phyloP scores from a whole-genome alignment of 2,113 vertebrate genomes.

The Laticauda colubrina region DNA sequence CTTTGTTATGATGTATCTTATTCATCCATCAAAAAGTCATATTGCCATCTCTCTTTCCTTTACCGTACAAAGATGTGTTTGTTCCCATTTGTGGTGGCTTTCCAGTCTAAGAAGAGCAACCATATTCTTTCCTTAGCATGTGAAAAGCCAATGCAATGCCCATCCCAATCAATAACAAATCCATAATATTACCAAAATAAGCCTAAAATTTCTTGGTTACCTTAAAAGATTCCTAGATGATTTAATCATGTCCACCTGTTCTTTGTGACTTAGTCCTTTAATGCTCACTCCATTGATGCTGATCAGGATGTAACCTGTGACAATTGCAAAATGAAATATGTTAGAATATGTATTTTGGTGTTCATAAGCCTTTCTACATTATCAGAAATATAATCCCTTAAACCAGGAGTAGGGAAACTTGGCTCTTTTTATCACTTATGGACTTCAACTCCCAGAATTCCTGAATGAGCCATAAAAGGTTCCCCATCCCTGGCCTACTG shows the following conservation, averaged over 20 bases:
- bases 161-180: neutral
- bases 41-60: neutral
- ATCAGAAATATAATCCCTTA: neutral
- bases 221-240: conserved; percentile 82
- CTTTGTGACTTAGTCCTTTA: conserved; percentile 79
- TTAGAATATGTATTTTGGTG: neutral
- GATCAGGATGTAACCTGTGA: conserved; percentile 84
- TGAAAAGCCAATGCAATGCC: neutral
- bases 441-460: too few relatives aligned
- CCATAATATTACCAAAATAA: neutral
- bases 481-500: too few relatives aligned
- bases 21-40: neutral
- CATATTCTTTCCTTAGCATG: neutral
- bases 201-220: conserved; percentile 60
- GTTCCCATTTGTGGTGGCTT: neutral
- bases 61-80: neutral
- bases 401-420: neutral
- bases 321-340: neutral
- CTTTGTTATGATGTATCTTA: neutral
- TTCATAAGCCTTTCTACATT: neutral
- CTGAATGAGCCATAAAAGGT: too few relatives aligned
- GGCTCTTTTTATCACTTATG: too few relatives aligned
- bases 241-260: conserved; percentile 82
- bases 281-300: conserved; percentile 81
- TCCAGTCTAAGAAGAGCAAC: neutral